A percentile compares a stretch with the other conserved stretches of the same genome.
Conservation (phyloP, 2,113 vertebrate genomes). For the Rhea pennata region DNA sequence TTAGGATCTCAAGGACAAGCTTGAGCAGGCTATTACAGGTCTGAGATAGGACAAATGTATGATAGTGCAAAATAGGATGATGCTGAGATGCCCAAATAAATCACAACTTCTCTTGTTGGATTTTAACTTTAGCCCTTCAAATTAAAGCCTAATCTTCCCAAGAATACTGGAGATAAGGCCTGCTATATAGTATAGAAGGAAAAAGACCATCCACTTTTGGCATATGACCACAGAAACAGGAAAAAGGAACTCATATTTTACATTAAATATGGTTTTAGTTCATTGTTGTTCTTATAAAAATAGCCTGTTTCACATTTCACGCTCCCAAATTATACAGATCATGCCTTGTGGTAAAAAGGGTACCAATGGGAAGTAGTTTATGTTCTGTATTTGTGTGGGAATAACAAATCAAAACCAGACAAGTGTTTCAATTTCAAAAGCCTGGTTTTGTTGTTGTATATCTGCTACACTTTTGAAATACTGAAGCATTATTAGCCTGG, state of each 20-base stretch:
- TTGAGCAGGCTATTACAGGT: not conserved
- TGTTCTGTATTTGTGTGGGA: constrained; percentile 7
- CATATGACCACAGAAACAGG: not conserved
- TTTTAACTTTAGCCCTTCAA: not conserved
- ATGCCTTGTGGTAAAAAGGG: constrained; percentile 37
- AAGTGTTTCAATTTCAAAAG: constrained; percentile 55
- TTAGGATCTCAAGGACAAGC: not conserved
- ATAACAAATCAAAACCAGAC: constrained; percentile 69
- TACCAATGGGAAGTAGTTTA: constrained; percentile 48
- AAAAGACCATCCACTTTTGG: not conserved
- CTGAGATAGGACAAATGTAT: not conserved
- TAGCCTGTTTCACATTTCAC: constrained; percentile 49
- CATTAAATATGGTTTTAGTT: not conserved
- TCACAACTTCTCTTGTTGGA: not conserved
- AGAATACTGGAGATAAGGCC: not conserved
- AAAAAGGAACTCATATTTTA: not conserved
- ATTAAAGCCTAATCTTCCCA: not conserved
- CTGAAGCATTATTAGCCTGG: constrained; percentile 21
- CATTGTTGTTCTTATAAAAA: constrained; percentile 23
- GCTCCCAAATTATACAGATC: not conserved
- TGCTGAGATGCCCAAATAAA: not conserved
- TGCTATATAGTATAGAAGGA: not conserved
- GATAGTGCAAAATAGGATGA: not conserved
- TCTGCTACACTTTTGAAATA: constrained; percentile 57
- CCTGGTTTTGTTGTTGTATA: constrained; percentile 31